phyloP scores from a whole-genome alignment of 2,797 vertebrate genomes.

The Ceryle rudis region DNA sequence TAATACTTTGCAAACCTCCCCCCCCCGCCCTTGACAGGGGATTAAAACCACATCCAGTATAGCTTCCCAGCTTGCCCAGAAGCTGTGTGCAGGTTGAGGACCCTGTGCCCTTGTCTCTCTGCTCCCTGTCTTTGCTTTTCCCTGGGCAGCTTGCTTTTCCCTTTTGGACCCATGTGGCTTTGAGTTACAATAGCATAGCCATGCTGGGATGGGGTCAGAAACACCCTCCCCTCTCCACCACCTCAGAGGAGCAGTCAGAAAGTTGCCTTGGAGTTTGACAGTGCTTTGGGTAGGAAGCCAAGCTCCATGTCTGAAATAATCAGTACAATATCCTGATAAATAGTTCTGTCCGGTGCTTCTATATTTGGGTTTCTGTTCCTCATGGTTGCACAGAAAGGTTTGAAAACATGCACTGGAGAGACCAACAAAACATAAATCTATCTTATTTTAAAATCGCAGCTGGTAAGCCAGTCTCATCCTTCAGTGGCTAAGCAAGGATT shows the following conservation, averaged over 20 bases:
- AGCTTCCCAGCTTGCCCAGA: neutral
- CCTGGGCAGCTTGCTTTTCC: neutral
- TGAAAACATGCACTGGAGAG: neutral
- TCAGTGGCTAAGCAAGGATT: neutral
- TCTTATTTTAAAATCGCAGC: neutral
- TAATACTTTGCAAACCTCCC: neutral
- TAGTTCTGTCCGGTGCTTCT: neutral
- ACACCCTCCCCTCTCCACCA: neutral
- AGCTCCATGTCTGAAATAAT: neutral
- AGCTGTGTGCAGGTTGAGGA: neutral
- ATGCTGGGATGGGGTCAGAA: neutral
- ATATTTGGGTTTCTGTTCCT: conserved; percentile 1
- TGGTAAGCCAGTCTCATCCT: neutral
- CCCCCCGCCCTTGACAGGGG: neutral
- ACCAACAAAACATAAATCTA: neutral
- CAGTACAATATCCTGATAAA: neutral
- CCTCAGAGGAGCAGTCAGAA: neutral
- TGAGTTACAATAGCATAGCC: neutral
- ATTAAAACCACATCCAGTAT: neutral
- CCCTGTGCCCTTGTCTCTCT: neutral
- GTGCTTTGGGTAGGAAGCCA: neutral
- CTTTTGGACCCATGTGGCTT: neutral
- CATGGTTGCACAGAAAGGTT: neutral
- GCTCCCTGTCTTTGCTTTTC: neutral
- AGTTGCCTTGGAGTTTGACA: neutral